Conservation (phyloP, 2,888 invertebrate genomes). For the Ichneumoninae sp. region DNA sequence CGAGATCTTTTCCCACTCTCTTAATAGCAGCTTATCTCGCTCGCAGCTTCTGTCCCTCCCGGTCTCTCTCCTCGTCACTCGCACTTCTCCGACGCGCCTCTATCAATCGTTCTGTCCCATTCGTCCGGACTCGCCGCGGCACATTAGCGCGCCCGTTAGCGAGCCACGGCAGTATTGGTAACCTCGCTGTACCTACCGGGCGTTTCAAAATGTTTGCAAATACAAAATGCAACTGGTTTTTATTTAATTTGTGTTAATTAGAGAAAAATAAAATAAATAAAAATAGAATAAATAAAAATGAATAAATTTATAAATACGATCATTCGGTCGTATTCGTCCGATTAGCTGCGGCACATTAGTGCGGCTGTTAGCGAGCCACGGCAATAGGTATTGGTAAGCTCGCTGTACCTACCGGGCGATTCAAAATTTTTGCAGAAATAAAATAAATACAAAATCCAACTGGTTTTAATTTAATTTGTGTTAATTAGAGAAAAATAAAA, state of each 20-base stretch:
- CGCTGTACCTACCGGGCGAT: neutral
- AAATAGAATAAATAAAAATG: too few species aligned
- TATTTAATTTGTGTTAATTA: neutral
- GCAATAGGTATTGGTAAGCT: too few species aligned
- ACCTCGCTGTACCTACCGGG: constrained; percentile 25
- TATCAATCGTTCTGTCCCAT: constrained; percentile 63
- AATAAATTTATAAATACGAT: too few species aligned
- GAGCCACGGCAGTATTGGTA: constrained; percentile 18
- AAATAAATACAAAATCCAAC: too few species aligned
- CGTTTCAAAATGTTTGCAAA: constrained; percentile 6
- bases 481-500: neutral
- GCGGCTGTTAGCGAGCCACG: constrained; percentile 42
- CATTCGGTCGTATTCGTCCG: too few species aligned
- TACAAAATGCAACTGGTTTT: too few species aligned
- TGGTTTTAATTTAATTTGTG: neutral
- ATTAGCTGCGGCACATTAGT: neutral
- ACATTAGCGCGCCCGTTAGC: constrained; percentile 55
- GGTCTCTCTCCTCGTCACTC: constrained; percentile 37
- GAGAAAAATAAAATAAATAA: neutral
- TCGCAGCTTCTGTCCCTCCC: constrained; percentile 48
- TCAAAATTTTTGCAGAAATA: too few species aligned
- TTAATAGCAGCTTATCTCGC: constrained; percentile 57
- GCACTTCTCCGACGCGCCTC: constrained; percentile 40
- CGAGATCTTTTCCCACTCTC: constrained; percentile 51
- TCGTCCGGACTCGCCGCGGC: constrained; percentile 56